Evolutionary conservation across 2,797 vertebrate species (phyloP).

Genomic region (Mormyrops boulengeri): DNA sequence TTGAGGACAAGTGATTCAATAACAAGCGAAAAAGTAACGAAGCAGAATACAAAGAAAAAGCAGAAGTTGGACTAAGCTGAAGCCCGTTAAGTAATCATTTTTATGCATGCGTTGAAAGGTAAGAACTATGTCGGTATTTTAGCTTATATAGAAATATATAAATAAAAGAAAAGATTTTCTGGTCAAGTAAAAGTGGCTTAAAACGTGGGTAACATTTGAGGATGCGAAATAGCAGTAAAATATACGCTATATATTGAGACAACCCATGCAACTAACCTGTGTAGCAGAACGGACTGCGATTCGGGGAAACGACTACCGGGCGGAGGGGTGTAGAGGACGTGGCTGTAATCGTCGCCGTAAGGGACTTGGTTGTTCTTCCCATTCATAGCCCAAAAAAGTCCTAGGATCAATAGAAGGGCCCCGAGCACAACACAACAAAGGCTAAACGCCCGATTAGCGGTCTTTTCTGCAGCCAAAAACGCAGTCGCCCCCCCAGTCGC

Average conservation of each 20-base stretch:
- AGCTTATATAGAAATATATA: background rate
- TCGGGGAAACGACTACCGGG: conserved; percentile 60
- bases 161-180: background rate
- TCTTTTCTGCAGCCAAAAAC: conserved; percentile 62
- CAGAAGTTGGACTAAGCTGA: background rate
- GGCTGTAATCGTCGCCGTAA: conserved; percentile 55
- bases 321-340: conserved; percentile 58
- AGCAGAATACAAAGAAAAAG: background rate
- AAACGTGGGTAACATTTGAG: background rate
- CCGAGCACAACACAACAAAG: conserved; percentile 71
- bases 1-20: background rate
- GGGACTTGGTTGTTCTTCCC: conserved; percentile 50
- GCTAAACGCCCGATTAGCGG: conserved; percentile 65
- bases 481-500: conserved; percentile 69
- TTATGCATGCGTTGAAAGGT: background rate
- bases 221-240: background rate
- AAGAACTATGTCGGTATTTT: background rate
- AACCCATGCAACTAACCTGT: conserved; percentile 53
- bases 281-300: conserved; percentile 64
- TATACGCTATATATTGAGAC: background rate
- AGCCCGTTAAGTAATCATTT: background rate
- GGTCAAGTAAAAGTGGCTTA: background rate
- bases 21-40: background rate
- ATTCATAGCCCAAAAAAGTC: conserved; percentile 73
- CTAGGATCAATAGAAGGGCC: conserved; percentile 69